Conservation (phyloP, 2,113 vertebrate genomes). For the Zosterops hypoxanthus region DNA sequence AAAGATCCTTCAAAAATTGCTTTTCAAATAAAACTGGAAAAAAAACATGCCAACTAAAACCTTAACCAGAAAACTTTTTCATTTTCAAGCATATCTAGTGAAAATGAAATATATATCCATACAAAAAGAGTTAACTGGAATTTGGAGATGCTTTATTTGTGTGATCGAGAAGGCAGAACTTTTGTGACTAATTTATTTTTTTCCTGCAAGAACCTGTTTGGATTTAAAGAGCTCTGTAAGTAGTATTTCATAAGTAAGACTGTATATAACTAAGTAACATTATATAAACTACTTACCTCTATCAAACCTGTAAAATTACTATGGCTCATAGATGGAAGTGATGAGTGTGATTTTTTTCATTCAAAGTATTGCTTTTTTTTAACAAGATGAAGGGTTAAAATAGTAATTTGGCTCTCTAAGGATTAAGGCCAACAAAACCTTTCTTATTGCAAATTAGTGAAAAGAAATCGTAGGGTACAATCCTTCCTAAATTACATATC, state of each 20-base stretch:
- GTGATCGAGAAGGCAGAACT: background rate
- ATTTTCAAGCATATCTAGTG: background rate
- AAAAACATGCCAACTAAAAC: background rate
- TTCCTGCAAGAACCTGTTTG: background rate
- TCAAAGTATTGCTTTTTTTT: background rate
- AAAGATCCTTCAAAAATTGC: background rate
- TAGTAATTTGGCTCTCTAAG: background rate
- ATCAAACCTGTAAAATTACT: background rate
- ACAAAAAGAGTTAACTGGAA: background rate
- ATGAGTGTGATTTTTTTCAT: background rate
- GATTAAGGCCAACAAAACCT: no score
- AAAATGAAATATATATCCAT: background rate
- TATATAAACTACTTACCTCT: background rate
- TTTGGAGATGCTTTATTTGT: background rate
- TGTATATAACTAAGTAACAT: background rate
- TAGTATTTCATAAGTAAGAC: background rate
- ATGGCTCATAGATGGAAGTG: background rate
- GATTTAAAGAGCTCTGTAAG: background rate
- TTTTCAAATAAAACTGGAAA: background rate
- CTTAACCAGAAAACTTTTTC: background rate
- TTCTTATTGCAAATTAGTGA: background rate
- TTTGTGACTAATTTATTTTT: background rate
- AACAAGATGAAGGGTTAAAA: background rate
- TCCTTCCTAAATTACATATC: background rate
- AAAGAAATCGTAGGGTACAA: background rate